Evolutionary conservation across 2,888 invertebrate species (phyloP), one percentile per base, ranked within the genome.

Genomic region (Iselma pallidipennis): DNA sequence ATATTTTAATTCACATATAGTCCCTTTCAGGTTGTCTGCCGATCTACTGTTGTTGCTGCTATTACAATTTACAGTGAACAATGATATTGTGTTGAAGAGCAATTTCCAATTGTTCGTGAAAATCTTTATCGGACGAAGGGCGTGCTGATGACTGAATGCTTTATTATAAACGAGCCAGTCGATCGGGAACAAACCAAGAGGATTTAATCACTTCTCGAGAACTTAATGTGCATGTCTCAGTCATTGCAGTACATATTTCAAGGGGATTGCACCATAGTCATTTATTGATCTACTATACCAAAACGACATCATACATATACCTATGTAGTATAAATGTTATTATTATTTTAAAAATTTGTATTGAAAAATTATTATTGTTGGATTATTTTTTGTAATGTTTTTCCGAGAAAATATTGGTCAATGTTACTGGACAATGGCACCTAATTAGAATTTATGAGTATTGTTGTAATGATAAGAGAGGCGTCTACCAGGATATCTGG

Each of bases 41-140:
- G 14, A 14, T 33, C 14, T 2, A 2, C 14, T 33, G 33, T 33
- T 33, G 37, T 37, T 16, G 37, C 7, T 37, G 37, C 57, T 53
- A 60, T 57, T 63, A 63, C 60, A 57, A 63, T 63, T 63, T 63
- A 59, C 57, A 63, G 25, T 57, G 60, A 63, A 63, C 63, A 63
- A 63, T 57, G 63, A 63, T 63, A 63, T 63, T 63, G 63, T 63
- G 63, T 63, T 60, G 57, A 52, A 63, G 63, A 50, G 63, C 63
- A 63, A 63, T 63, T 63, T 63, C 60, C 63, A 60, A 63, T 63
- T 63, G 63, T 63, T 63, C 63, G 63, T 60, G 60, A 63, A 63
- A 63, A 63, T 59, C 59, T 56, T 49, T 57, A 59, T 55, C 51
- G 51, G 57, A 37, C 37, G 16, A 37, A n/a, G 16, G 57, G 57